Base-by-base conservation (phyloP, 2,797 vertebrate species). In the Coilia nasus region DNA sequence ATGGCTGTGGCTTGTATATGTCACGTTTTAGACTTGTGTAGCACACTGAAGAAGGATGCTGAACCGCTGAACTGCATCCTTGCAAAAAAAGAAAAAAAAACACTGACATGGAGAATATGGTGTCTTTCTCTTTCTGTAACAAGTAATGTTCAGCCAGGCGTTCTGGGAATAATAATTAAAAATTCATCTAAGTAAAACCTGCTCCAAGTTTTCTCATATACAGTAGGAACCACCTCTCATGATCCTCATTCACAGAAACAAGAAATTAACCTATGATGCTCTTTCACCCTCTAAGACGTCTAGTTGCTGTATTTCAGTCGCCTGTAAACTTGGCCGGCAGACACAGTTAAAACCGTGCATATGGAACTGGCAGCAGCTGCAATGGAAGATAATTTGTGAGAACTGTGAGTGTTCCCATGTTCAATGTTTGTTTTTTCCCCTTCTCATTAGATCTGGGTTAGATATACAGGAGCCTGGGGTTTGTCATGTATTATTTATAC, bases 401-500 rank as follows among this genome's bases (percentile, higher is more conserved):
- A 78, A 86, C 81, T 89, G 87, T 86, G 71, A 78, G 71, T 78
- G 35, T 84, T 91, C 89, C 87, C 87, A 88, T 92, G 90, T 91
- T 94, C 87, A 92, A 91, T 92, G 91, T 93, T 94, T 90, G 83
- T 92, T 91, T 82, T 92, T 83, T 83, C 85, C 86, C 88, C 85
- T 87, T 87, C 90, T 93, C 94, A 93, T 94, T 95, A 94, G 93
- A 93, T 93, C 89, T 89, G 87, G 88, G 86, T 87, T 92, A 91
- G 89, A 92, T 92, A 88, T 86, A 86, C 85, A 64, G 91, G 86
- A 93, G 92, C 93, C 91, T 80, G 90, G 88, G 91, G 92, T 91
- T 91, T 83, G 88, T 93, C 88, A 94, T 95, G 92, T 93, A 92
- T 95, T 93, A 95, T 95, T 93, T 88, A 95, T 94, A 87, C 31